Conservation (phyloP, 2,113 vertebrate species). For the Stercorarius parasiticus region DNA sequence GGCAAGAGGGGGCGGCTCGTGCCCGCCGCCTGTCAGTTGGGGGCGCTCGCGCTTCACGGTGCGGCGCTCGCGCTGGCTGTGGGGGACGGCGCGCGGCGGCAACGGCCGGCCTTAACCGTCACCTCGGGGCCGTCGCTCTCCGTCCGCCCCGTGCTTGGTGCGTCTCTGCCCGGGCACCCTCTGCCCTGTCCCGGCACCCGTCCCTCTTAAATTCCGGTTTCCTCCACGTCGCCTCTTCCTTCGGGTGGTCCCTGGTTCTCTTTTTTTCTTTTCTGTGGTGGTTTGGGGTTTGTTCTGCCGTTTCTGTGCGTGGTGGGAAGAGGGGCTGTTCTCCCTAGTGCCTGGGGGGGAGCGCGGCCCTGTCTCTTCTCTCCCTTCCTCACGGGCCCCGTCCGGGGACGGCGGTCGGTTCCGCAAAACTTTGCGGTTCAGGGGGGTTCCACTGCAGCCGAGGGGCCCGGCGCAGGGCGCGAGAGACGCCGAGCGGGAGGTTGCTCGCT, state of each 20-base stretch:
- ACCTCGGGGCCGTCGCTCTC: slow-evolving; percentile 3
- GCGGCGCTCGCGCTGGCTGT: background rate
- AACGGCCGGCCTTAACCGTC: background rate
- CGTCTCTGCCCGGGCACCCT: background rate
- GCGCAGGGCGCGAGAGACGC: background rate
- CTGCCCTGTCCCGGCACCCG: background rate
- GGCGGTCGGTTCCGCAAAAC: background rate
- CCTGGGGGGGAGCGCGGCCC: background rate
- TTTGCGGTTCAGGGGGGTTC: background rate
- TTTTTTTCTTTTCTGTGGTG: background rate
- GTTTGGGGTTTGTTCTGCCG: background rate
- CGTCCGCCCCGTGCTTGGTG: background rate
- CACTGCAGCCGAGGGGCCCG: background rate
- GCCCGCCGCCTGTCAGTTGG: slow-evolving; percentile 74
- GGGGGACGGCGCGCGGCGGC: background rate
- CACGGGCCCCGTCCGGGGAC: background rate
- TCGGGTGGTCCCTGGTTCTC: no score
- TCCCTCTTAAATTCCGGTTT: no score
- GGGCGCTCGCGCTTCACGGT: slow-evolving; percentile 84
- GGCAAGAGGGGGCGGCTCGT: background rate
- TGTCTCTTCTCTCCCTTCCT: background rate
- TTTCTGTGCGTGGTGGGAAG: background rate
- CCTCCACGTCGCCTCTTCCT: background rate
- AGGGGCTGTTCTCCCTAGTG: background rate
- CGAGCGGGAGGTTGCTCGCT: background rate